Evolutionary conservation across 2,113 vertebrate species (phyloP).

Genomic region (Oryctolagus cuniculus): mOryCun1.1 NC_091440.1:106328501-106329000

Average conservation of each 20-base stretch:
- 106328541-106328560: too few relatives aligned
- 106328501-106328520: too few relatives aligned
- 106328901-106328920: neutral
- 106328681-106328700: neutral
- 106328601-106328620: too few relatives aligned
- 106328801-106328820: neutral
- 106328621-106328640: too few relatives aligned
- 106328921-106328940: neutral
- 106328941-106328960: too few relatives aligned
- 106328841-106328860: neutral
- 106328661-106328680: too few relatives aligned
- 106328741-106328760: neutral
- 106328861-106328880: neutral
- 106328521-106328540: too few relatives aligned
- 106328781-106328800: neutral
- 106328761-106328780: neutral
- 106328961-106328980: neutral
- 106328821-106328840: too few relatives aligned
- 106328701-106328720: neutral
- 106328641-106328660: too few relatives aligned
- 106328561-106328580: too few relatives aligned
- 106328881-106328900: neutral
- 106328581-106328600: too few relatives aligned
- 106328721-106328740: neutral
- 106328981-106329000: neutral